These are phyloP conservation scores for Setophaga petechia DNA, from an alignment of 2,113 vertebrate genomes.

Conservation along the genomic window DNA sequence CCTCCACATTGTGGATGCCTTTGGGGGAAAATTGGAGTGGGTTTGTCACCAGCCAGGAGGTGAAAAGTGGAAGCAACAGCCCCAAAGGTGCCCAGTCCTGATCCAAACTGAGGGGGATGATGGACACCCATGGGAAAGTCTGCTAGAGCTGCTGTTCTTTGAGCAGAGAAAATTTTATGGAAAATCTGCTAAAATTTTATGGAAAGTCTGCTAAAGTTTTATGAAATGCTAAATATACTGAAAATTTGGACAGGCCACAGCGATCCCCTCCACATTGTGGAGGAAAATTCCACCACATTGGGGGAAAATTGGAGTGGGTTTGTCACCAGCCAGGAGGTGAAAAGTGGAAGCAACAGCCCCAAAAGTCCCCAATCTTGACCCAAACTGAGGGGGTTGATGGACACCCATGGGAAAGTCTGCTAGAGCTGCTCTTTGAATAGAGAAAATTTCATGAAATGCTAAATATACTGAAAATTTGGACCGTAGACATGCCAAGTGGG, in stretches of 20 bases:
- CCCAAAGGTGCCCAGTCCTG: fast-evolving
- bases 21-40: fast-evolving
- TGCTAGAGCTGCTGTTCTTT: background rate
- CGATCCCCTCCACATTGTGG: slow-evolving; percentile 94
- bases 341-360: background rate
- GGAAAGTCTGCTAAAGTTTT: too few relatives aligned
- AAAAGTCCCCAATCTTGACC: fast-evolving
- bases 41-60: background rate
- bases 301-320: background rate
- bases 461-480: background rate
- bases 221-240: too few relatives aligned
- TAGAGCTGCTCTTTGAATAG: background rate
- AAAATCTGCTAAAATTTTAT: too few relatives aligned
- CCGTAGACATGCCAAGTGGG: background rate
- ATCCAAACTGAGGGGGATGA: fast-evolving
- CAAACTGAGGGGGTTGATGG: fast-evolving
- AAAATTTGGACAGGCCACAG: slow-evolving; percentile 71
- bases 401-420: fast-evolving
- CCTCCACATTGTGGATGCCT: slow-evolving; percentile 93
- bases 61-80: background rate
- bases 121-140: fast-evolving
- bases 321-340: background rate
- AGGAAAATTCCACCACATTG: slow-evolving; percentile 7
- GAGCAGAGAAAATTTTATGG: too few relatives aligned
- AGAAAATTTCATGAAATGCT: background rate